Evolutionary conservation across 2,113 vertebrate species (phyloP), one percentile per base, ranked within the genome.

Genomic region (Pachyramphus minor): DNA sequence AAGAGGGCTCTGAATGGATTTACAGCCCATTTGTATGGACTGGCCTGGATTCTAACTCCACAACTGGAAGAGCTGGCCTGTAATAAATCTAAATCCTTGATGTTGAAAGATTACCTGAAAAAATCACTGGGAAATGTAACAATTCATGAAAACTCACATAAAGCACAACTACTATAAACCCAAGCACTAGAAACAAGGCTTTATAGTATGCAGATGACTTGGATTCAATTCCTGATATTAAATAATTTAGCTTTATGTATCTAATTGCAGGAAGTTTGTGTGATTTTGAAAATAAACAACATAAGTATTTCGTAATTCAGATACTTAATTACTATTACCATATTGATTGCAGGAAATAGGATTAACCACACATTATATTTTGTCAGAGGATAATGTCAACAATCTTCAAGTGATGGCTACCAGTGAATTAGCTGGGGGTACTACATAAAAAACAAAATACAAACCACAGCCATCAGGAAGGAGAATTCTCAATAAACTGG

Each of bases 311-410:
- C 93, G 86, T 96, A 93, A 95, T 81, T 95, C 93, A 90, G 64
- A 95, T 81, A 94, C 69, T 97, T 96, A 97, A 96, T 96, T 96
- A 96, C 80, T 93, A 96, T 88, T 93, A 93, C 90, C 92, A 93
- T 86, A 96, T 96, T 96, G 92, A 97, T 93, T 95, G 79, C 84
- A 96, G 95, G 95, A 93, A 96, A 90, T 53, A 92, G 53, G 68
- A 95, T 94, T 93, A 95, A 91, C 93, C 90, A 94, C 90, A 59
- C 75, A 80, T 76, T 89, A 64, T 71, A 81, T 86, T 81, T 95
- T 93, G 49, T 84, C 82, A 84, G 72, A 84, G 60, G 72, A 88
- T 91, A 89, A 84, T 56, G 68, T 88, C 85, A 94, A 94, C 79
- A 86, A 9, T 52, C 76, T 49, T 49, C 47, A 93, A 86, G 83